Evolutionary conservation across 2,797 vertebrate species (phyloP).

Genomic region (Syndactyla subalaris): DNA sequence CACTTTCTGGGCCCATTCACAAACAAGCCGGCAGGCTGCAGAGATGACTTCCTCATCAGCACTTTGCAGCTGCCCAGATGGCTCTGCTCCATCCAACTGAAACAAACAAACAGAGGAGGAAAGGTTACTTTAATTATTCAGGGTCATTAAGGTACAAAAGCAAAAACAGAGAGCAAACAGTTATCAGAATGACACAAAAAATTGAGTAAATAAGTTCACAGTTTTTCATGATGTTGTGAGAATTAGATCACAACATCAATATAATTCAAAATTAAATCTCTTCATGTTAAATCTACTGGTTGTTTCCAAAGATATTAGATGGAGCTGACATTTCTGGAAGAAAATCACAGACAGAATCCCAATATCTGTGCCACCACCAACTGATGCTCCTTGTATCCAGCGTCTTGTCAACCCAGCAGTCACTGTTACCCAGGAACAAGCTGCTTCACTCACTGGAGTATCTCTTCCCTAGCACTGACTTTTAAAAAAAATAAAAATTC

Average conservation of each 20-base stretch:
- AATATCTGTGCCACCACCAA: background rate
- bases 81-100: conserved; percentile 89
- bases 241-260: background rate
- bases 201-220: background rate
- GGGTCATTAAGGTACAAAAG: background rate
- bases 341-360: background rate
- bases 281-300: background rate
- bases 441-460: background rate
- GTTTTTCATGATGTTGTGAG: background rate
- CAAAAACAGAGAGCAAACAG: background rate
- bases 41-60: conserved; percentile 92
- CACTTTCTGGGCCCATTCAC: conserved; percentile 99
- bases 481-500: background rate
- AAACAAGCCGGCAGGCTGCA: conserved; percentile 95
- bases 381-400: background rate
- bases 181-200: background rate
- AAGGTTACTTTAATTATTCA: conserved; percentile 38
- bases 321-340: background rate
- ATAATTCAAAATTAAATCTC: background rate
- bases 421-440: background rate
- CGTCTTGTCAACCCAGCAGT: background rate
- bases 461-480: background rate
- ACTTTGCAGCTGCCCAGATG: conserved; percentile 85
- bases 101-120: conserved; percentile 56
- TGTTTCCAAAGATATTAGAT: background rate